These are phyloP conservation scores for Limenitis camilla DNA, from an alignment of 2,888 invertebrate species.

Conservation along the genomic window DNA sequence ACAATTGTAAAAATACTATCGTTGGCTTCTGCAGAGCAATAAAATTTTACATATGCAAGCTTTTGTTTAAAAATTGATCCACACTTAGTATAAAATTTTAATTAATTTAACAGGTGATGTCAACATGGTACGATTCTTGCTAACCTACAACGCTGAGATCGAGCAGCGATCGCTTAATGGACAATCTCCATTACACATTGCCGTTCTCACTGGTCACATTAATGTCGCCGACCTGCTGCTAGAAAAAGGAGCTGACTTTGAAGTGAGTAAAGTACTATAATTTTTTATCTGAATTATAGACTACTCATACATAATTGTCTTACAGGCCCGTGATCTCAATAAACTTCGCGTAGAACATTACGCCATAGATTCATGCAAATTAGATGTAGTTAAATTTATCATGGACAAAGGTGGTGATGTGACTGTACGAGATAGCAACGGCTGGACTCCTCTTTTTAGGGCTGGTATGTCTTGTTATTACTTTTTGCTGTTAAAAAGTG, in stretches of 20 bases:
- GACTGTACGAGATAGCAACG: constrained; percentile 51
- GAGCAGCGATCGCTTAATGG: constrained; percentile 51
- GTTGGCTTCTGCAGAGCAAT: no score
- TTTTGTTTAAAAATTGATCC: neutral
- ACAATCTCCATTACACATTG: constrained; percentile 67
- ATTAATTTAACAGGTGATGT: constrained; percentile 44
- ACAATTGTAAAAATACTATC: neutral
- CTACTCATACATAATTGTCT: no score
- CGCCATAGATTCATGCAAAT: constrained; percentile 66
- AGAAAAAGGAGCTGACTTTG: constrained; percentile 62
- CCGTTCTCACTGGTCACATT: constrained; percentile 45
- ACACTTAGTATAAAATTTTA: no score
- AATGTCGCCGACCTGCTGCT: constrained; percentile 54
- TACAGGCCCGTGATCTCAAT: constrained; percentile 61
- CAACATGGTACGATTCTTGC: constrained; percentile 54
- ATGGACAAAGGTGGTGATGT: constrained; percentile 51
- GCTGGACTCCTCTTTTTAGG: constrained; percentile 73
- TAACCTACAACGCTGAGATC: constrained; percentile 63
- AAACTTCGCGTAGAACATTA: constrained; percentile 67
- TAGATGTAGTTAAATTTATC: constrained; percentile 44
- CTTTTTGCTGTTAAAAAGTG: neutral
- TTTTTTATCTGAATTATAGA: no score
- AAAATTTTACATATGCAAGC: no score
- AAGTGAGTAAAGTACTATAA: constrained; percentile 38
- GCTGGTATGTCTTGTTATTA: constrained; percentile 45